Percentiles rank a stretch among this genome's conserved stretches.
Evolutionary conservation across 2,888 invertebrate genomes (phyloP).

Genomic region (Drosophila maculinotata): DNA sequence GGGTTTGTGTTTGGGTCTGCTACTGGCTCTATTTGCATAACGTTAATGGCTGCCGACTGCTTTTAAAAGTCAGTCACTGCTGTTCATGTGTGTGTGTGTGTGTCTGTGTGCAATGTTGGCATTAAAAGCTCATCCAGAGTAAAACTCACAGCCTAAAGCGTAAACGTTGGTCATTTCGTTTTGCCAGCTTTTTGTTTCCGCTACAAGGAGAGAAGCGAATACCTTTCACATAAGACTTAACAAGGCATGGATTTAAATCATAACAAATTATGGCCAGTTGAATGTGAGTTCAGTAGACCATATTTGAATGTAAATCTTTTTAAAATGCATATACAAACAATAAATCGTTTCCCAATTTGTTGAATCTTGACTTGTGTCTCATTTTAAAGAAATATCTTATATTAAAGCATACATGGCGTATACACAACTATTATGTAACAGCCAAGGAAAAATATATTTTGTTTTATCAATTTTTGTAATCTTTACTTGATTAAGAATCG

Average conservation of each 20-base stretch:
- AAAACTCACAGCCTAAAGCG: slow-evolving; percentile 56
- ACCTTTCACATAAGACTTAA: slow-evolving; percentile 3
- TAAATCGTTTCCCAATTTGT: too few species aligned
- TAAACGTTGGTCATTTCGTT: slow-evolving; percentile 53
- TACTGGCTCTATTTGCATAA: slow-evolving; percentile 52
- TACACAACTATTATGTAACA: too few species aligned
- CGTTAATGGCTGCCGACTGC: slow-evolving; percentile 44
- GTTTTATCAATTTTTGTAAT: too few species aligned
- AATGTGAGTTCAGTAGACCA: neutral
- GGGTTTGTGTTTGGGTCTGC: slow-evolving; percentile 3
- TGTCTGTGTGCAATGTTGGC: slow-evolving; percentile 5
- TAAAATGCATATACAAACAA: too few species aligned
- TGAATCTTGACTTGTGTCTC: too few species aligned
- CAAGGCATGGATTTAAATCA: slow-evolving; percentile 4
- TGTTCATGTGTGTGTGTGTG: slow-evolving; percentile 42
- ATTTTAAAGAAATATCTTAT: too few species aligned
- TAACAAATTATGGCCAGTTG: neutral
- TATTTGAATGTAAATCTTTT: too few species aligned
- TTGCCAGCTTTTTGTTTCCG: slow-evolving; percentile 26
- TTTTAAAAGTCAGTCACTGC: slow-evolving; percentile 47
- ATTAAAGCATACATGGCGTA: too few species aligned
- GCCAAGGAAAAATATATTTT: too few species aligned
- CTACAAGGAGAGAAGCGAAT: slow-evolving; percentile 5
- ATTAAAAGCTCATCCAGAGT: slow-evolving; percentile 49
- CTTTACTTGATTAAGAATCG: too few species aligned